phyloP scores from a whole-genome alignment of 2,113 vertebrate genomes.

The Balaeniceps rex region DNA sequence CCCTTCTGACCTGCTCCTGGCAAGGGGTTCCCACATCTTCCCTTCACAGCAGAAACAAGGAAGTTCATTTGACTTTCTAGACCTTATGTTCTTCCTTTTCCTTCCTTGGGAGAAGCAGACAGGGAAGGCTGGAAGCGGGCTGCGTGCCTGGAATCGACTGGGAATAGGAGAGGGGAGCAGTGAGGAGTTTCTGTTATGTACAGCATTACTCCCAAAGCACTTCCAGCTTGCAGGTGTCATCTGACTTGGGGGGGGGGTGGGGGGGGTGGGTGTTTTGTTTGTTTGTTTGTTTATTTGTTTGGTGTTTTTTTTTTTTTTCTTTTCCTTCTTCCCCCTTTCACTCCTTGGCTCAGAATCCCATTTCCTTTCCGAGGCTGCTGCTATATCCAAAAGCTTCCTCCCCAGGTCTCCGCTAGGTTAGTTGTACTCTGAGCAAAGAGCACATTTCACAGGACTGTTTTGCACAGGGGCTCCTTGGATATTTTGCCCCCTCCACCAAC shows the following conservation, averaged over 20 bases:
- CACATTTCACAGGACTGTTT: background rate
- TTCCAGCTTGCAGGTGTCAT: background rate
- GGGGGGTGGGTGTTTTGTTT: too few relatives aligned
- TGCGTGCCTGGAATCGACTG: background rate
- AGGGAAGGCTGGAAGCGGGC: background rate
- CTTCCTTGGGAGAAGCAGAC: background rate
- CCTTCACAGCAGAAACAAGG: background rate
- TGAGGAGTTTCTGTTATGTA: background rate
- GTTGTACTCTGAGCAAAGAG: background rate
- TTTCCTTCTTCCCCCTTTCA: background rate
- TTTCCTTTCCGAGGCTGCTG: background rate
- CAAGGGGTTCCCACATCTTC: background rate
- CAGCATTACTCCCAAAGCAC: background rate
- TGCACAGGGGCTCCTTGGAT: background rate
- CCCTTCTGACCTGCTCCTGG: background rate
- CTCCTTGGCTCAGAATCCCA: background rate
- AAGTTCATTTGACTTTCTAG: background rate
- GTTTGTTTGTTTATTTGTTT: too few relatives aligned
- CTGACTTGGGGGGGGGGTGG: too few relatives aligned
- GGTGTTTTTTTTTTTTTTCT: too few relatives aligned
- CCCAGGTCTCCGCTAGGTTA: background rate
- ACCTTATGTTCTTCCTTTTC: background rate
- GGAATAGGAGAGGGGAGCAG: background rate
- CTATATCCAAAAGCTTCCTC: background rate
- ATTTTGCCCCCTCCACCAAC: background rate